Evolutionary conservation across 2,888 invertebrate genomes (phyloP).

Genomic region (Drosophila monieri): DNA sequence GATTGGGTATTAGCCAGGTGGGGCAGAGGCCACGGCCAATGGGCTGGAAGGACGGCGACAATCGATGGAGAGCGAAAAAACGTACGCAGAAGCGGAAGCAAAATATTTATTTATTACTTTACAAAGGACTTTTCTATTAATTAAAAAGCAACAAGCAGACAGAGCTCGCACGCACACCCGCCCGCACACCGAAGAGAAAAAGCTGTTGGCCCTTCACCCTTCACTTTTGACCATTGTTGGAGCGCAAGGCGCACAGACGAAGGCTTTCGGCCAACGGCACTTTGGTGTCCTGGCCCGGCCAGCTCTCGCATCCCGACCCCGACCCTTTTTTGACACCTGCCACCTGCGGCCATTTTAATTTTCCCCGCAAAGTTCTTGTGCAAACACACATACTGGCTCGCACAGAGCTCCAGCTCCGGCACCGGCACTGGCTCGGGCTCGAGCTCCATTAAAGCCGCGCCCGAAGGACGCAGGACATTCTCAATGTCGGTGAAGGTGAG

Average conservation of each 20-base stretch:
- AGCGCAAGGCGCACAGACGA: constrained; percentile 47
- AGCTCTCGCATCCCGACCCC: constrained; percentile 4
- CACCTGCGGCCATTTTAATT: constrained; percentile 80
- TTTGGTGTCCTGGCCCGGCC: constrained; percentile 56
- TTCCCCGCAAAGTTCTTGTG: constrained; percentile 74
- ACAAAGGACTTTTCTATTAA: constrained; percentile 83
- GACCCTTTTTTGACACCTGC: constrained; percentile 48
- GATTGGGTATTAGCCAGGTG: constrained; percentile 38
- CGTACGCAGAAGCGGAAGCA: constrained; percentile 78
- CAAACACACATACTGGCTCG: constrained; percentile 59
- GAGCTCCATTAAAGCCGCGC: constrained; percentile 65
- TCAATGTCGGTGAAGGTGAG: background rate
- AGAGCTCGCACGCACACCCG: constrained; percentile 16
- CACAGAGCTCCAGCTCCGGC: constrained; percentile 1
- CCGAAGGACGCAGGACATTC: constrained; percentile 37
- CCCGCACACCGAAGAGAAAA: constrained; percentile 12
- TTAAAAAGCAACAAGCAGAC: constrained; percentile 82
- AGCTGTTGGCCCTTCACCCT: constrained; percentile 31
- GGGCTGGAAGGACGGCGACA: background rate
- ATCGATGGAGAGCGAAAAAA: constrained; percentile 52
- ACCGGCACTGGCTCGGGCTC: constrained; percentile 1
- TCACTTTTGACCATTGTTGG: constrained; percentile 53
- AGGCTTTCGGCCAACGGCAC: constrained; percentile 61
- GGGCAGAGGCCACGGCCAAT: constrained; percentile 19
- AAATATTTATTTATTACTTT: constrained; percentile 83